Conservation (phyloP, 2,888 invertebrate genomes). For the Archaeoteleia sp. region DNA sequence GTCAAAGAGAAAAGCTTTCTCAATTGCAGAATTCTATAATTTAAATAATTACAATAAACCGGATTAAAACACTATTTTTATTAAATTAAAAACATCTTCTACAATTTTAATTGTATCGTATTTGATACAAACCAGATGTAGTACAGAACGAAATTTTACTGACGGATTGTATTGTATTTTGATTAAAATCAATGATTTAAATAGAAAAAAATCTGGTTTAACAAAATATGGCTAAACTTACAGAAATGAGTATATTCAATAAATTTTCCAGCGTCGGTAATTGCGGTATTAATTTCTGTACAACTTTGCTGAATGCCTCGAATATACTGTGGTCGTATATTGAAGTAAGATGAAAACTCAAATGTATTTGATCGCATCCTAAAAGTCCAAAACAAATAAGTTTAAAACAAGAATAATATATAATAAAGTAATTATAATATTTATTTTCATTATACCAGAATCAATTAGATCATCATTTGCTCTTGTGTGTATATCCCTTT, state of each 20-base stretch:
- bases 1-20: slow-evolving; percentile 99
- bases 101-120: slow-evolving; percentile 5
- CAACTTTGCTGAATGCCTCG: slow-evolving; percentile 99
- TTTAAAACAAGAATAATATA: neutral
- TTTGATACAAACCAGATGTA: neutral
- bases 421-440: neutral
- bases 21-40: slow-evolving; percentile 97
- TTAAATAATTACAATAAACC: too few relatives aligned
- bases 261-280: slow-evolving; percentile 97
- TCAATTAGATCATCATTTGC: slow-evolving; percentile 96
- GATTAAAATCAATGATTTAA: too few relatives aligned
- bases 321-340: slow-evolving; percentile 99
- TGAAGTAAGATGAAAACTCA: slow-evolving; percentile 97
- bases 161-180: neutral
- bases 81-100: too few relatives aligned
- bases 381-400: too few relatives aligned
- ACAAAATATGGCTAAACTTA: slow-evolving; percentile 76
- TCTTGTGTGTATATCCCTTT: slow-evolving; percentile 97
- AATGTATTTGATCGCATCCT: slow-evolving; percentile 88
- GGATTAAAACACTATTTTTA: too few relatives aligned
- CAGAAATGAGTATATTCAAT: slow-evolving; percentile 97
- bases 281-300: slow-evolving; percentile 98
- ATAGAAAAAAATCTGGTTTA: too few relatives aligned
- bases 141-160: slow-evolving; percentile 2
- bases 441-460: slow-evolving; percentile 78